These are phyloP conservation scores for Limnothrissa miodon DNA, from an alignment of 2,113 vertebrate genomes.

Conservation along the genomic window DNA sequence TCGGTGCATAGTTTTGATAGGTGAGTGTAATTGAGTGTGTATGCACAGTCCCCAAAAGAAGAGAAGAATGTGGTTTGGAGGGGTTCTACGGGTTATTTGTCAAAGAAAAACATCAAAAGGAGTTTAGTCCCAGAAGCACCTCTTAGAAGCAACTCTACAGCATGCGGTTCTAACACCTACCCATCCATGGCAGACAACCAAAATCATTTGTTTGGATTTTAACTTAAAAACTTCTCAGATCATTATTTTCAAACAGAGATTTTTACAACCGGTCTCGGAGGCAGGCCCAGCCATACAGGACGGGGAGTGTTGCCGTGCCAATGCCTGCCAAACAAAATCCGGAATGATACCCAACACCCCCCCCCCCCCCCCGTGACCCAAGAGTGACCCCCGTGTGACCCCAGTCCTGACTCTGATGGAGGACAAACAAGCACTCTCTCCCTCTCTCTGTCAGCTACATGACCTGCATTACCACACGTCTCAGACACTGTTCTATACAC, in stretches of 20 bases:
- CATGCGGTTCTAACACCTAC: constrained; percentile 99
- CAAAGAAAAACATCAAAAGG: constrained; percentile 91
- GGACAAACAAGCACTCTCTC: no score
- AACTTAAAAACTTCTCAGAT: constrained; percentile 98
- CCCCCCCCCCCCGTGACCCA: no score
- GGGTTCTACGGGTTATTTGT: constrained; percentile 91
- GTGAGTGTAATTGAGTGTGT: constrained; percentile 72
- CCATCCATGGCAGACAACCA: constrained; percentile 97
- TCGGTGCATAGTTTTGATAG: constrained; percentile 83
- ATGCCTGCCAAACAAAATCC: no score
- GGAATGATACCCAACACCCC: no score
- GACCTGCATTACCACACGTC: no score
- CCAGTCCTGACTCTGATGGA: no score
- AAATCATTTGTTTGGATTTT: constrained; percentile 85
- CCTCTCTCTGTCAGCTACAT: no score
- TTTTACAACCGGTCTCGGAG: constrained; percentile 99
- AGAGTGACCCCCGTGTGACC: no score
- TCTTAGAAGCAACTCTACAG: constrained; percentile 98
- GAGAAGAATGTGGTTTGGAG: constrained; percentile 85
- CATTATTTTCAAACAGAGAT: constrained; percentile 99
- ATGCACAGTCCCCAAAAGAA: no score
- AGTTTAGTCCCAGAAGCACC: constrained; percentile 95
- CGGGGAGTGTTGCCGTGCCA: no score
- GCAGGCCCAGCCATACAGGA: constrained; percentile 47
- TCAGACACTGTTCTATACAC: no score